Conservation (phyloP, 1,140 invertebrate genomes). For the Rhopalosiphum maidis region DNA sequence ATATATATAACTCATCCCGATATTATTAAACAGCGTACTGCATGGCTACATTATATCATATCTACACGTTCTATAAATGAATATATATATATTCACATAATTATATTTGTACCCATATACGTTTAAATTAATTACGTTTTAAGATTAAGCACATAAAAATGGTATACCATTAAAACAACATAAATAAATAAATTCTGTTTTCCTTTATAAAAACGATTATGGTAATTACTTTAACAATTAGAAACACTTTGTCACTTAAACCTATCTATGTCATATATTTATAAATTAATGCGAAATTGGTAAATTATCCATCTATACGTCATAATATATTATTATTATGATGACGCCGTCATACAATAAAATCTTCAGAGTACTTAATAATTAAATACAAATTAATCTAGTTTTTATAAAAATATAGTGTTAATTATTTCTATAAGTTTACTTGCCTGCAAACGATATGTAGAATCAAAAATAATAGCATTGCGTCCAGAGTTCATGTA, state of each 20-base stretch:
- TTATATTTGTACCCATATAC: background rate
- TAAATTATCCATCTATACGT: background rate
- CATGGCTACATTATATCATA: background rate
- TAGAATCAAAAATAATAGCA: background rate
- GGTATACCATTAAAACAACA: background rate
- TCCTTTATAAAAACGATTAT: background rate
- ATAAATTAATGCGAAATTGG: background rate
- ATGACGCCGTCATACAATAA: background rate
- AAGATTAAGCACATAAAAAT: background rate
- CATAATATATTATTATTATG: background rate
- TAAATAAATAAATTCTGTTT: background rate
- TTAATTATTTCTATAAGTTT: too few relatives aligned
- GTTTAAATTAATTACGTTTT: conserved; percentile 2
- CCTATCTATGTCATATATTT: background rate
- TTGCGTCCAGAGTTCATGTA: background rate
- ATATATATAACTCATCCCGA: background rate
- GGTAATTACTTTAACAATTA: background rate
- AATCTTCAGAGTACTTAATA: too few relatives aligned
- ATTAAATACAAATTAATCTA: too few relatives aligned
- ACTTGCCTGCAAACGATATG: too few relatives aligned
- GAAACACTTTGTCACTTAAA: background rate
- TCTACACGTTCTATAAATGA: background rate
- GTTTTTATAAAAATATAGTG: too few relatives aligned
- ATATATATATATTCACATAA: background rate
- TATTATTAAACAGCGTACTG: background rate